Base-by-base conservation (phyloP, 2,888 invertebrate species). In the Synanthedon formicaeformis region DNA sequence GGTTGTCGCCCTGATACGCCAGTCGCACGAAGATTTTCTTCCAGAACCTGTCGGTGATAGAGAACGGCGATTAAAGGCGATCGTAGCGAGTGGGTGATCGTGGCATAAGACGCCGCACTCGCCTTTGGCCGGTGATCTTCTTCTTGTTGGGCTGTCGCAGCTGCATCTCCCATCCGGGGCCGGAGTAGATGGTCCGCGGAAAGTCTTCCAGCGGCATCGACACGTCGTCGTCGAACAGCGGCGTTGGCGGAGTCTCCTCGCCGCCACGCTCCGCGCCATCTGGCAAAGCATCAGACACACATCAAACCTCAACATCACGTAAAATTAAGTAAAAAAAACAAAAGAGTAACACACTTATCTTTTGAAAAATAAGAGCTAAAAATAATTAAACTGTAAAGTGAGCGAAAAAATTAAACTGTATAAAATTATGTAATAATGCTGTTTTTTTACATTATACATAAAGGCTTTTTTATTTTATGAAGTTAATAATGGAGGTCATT, bases 141-240 rank as follows among this genome's bases (percentile, higher is more conserved):
- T 98, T 98, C 78, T 98, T 98, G 73, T 96, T 96, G 1, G 98
- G 98, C 73, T 98, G 97, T 2, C 99, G 90, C 52, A 98, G 85
- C 63, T 97, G 95, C 94, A 99, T 94, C 71, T 98, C 97, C 98
- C 98, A 99, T 27, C 97, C 97, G 23, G 95, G 93, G 0, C 93
- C 96, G 0, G 82, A 75, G 72, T 92, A 94, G 57, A 89, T 90
- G 40, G 92, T 90, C 51, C 96, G 90, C 10, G 97, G 96, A 80
- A 97, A 99, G 52, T 95, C 94, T 77, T 96, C 96, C 53, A 99
- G 87, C 0, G 97, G 97, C 76, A 94, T 92, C 0, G 96, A 96
- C 50, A 95, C 92, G 75, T 98, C 98, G 57, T 97, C 97, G 74
- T 98, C 98, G 77, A 94, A 98, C 27, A 98, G 88, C 11, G 97